Conservation (phyloP, 2,888 invertebrate genomes). For the Microctonus hyperodae region DNA sequence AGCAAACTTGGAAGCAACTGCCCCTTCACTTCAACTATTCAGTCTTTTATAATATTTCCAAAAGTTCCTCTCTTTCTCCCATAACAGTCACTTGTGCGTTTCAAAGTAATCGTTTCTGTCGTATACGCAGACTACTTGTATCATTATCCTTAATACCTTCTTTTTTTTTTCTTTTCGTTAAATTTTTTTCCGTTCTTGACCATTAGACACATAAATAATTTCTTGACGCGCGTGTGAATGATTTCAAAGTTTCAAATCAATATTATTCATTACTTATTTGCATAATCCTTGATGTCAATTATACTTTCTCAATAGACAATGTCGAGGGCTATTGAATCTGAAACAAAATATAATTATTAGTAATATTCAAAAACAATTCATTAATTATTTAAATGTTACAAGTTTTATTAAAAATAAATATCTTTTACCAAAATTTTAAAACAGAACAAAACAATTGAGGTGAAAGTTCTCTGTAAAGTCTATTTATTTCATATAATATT, state of each 20-base stretch:
- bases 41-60: constrained; percentile 60
- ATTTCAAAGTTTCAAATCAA: neutral
- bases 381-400: too few relatives aligned
- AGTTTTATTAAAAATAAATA: neutral
- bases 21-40: constrained; percentile 47
- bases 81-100: neutral
- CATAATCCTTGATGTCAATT: neutral
- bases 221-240: neutral
- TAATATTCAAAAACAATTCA: neutral
- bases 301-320: neutral
- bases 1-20: constrained; percentile 56
- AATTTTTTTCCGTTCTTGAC: neutral
- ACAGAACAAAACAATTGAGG: neutral
- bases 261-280: neutral
- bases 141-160: neutral
- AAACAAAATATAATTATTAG: too few relatives aligned
- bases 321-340: neutral
- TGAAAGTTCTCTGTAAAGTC: neutral
- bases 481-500: neutral
- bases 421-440: neutral
- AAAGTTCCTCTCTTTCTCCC: constrained; percentile 30
- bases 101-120: constrained; percentile 30
- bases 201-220: neutral
- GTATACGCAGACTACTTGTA: neutral
- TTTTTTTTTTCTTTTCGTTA: neutral